Conservation (phyloP, 30 jellyfish, hydroid and myxozoan species). For the Pelagia noctiluca region DNA sequence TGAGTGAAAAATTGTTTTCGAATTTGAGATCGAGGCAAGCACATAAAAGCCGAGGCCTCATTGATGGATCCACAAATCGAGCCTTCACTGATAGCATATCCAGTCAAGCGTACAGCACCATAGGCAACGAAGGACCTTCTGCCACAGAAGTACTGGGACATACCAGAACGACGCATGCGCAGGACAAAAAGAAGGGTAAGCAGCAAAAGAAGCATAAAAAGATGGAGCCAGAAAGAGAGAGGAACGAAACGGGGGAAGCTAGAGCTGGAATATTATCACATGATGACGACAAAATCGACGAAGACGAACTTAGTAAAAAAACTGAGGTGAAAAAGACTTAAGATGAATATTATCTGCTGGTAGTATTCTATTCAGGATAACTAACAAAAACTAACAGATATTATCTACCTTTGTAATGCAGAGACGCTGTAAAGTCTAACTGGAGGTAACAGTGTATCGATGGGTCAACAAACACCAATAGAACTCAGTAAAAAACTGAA, state of each 20-base stretch:
- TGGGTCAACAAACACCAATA: too few relatives aligned
- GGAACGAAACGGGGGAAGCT: constrained; percentile 44
- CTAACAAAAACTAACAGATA: not conserved
- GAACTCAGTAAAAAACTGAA: too few relatives aligned
- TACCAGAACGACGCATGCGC: constrained; percentile 47
- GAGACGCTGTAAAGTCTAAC: too few relatives aligned
- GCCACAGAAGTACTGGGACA: constrained; percentile 45
- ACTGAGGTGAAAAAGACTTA: constrained; percentile 9
- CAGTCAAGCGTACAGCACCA: constrained; percentile 48
- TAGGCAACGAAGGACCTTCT: constrained; percentile 74
- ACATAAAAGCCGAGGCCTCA: constrained; percentile 29
- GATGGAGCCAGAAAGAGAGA: constrained; percentile 21
- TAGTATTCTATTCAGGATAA: not conserved
- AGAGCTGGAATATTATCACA: constrained; percentile 54
- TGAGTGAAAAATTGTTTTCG: constrained; percentile 42
- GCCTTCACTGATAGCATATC: constrained; percentile 11
- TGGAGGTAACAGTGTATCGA: too few relatives aligned
- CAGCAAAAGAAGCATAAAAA: constrained; percentile 15
- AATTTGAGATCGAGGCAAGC: constrained; percentile 46
- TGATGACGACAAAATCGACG: constrained; percentile 39
- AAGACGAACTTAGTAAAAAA: constrained; percentile 61
- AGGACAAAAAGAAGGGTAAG: constrained; percentile 30
- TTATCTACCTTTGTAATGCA: too few relatives aligned
- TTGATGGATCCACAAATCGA: not conserved
- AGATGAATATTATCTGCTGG: not conserved